Evolutionary conservation across 2,113 vertebrate species (phyloP), one percentile per base, ranked within the genome.

Genomic region (Ochotona curzoniae): DNA sequence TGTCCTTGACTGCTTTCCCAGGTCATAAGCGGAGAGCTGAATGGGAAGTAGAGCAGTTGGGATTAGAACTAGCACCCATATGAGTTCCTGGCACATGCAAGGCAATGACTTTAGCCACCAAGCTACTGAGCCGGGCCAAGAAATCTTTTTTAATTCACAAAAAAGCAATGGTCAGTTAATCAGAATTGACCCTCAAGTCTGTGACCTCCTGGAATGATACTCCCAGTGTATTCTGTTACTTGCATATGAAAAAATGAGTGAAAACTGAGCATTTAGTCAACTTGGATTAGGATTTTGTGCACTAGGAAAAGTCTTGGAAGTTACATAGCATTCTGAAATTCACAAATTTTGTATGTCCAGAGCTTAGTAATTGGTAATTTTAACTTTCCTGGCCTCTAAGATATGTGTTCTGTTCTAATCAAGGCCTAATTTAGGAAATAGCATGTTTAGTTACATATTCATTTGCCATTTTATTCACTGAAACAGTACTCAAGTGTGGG

Each of bases 291-390:
- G 47, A 78, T 94, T 93, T 82, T 73, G 79, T 15, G 4, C 87
- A 38, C 84, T 83, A 79, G 21, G 89, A 75, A 66, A 79, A 97
- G 84, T 14, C 12, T 73, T 35, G 64, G 10, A 93, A 23, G 2
- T 61, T 87, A 86, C 90, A 54, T 88, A 17, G 1, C 69, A 90
- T 85, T 7, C 44, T 74, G 4, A 92, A 92, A 92, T 44, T 75
- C 60, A 74, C 2, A 32, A 23, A 90, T 93, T 88, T 80, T 61
- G 5, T 75, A 91, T 79, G 49, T 66, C 23, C 20, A 44, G 49
- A 13, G 21, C 70, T 14, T 79, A 14, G 9, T 35, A 83, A 81
- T 95, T 13, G 92, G 17, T 87, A 86, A 76, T 81, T 81, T 89
- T 32, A 44, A 49, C 51, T 69, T 64, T 76, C 63, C 78, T 87